Evolutionary conservation across 2,888 invertebrate species (phyloP), one percentile per base, ranked within the genome.

Genomic region (Drosophila maculinotata): DNA sequence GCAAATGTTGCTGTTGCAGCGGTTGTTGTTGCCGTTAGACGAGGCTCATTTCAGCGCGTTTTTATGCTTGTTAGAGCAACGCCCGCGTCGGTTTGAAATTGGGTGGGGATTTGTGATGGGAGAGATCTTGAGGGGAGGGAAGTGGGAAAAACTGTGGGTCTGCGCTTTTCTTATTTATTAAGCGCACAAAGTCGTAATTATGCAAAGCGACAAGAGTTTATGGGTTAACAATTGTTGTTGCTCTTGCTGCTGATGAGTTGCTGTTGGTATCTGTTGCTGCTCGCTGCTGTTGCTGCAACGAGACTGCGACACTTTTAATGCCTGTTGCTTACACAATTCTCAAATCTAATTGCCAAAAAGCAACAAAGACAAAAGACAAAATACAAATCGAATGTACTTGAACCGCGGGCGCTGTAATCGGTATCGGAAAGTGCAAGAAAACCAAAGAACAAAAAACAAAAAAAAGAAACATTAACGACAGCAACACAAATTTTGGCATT

Each of bases 121-220:
- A 36, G 14, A 26, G 20, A 14, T 15, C 42, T 17, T n/a, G 6
- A n/a, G 14, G 23, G 9, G 26, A 7, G 35, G 6, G 8, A 6
- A 23, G 35, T 10, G 15, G 25, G 42, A 59, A 38, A 31, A 42
- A 38, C 49, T 33, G 15, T 28, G 20, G 26, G 51, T 49, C 54
- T 69, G 78, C 74, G 69, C 80, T 71, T 83, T 83, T 64, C 72
- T 77, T 76, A 69, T 81, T 81, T 83, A 84, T 76, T 71, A 79
- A 76, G 67, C 84, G 47, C 51, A 66, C 73, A 64, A 69, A 67
- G 69, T 79, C 76, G 79, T 76, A 84, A 83, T 83, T 81, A 83
- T 84, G 82, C 79, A 83, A 83, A 70, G 68, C 69, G 57, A 68
- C 76, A 71, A 56, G 57, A 81, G 66, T 73, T 74, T 74, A 70